phyloP scores from a whole-genome alignment of 2,888 invertebrate genomes.

The Cheilosia variabilis region DNA sequence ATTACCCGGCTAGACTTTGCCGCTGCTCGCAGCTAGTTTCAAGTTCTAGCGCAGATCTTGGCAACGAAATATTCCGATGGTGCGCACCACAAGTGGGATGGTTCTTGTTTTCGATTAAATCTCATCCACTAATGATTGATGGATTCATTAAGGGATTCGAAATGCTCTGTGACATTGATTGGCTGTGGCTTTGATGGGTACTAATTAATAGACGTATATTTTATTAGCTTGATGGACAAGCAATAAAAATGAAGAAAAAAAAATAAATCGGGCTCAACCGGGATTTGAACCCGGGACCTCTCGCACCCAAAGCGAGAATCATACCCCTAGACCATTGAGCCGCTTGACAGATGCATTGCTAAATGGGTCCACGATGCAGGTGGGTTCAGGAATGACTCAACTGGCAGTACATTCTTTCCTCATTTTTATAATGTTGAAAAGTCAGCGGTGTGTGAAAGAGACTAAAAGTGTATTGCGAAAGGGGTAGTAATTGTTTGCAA shows the following conservation, averaged over 20 bases:
- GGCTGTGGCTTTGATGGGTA: conserved; percentile 24
- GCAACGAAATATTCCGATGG: conserved; percentile 28
- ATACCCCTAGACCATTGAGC: conserved; percentile 84
- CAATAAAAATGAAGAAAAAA: not conserved
- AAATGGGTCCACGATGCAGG: not conserved
- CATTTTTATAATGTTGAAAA: no score
- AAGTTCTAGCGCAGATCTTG: conserved; percentile 69
- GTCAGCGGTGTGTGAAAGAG: no score
- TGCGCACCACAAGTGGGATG: not conserved
- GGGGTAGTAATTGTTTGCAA: no score
- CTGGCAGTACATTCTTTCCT: no score
- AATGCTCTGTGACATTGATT: conserved; percentile 61
- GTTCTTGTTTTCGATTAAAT: not conserved
- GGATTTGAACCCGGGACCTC: conserved; percentile 84
- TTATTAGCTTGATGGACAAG: not conserved
- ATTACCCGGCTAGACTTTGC: conserved; percentile 68
- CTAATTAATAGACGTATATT: not conserved
- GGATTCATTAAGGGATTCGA: conserved; percentile 52
- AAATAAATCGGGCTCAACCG: conserved; percentile 81
- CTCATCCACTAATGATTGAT: conserved; percentile 54
- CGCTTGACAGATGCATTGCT: conserved; percentile 56
- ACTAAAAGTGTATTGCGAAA: no score
- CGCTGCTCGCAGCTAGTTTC: conserved; percentile 17
- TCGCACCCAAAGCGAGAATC: conserved; percentile 84
- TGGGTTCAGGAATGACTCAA: no score